Evolutionary conservation across 2,888 invertebrate genomes (phyloP).

Genomic region (Caenorhabditis doughertyi): DNA sequence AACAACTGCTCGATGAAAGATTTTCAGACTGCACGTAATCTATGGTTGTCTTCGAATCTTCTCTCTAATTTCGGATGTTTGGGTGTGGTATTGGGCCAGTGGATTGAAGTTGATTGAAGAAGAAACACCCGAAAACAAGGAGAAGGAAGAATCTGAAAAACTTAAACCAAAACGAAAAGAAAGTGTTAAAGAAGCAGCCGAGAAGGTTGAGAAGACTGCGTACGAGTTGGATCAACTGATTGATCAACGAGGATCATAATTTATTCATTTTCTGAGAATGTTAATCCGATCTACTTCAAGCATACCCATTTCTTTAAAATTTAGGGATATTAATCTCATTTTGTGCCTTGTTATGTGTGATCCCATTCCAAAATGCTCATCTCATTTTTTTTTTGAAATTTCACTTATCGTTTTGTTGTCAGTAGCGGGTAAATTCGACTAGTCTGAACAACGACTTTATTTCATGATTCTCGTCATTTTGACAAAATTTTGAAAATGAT

Average conservation of each 20-base stretch:
- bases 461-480: constrained; percentile 14
- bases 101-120: constrained; percentile 80
- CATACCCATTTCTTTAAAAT: constrained; percentile 10
- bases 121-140: constrained; percentile 52
- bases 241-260: constrained; percentile 59
- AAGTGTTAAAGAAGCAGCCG: constrained; percentile 46
- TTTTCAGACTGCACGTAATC: constrained; percentile 77
- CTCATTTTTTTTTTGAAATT: constrained; percentile 9
- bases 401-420: constrained; percentile 24
- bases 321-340: constrained; percentile 5
- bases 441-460: constrained; percentile 56
- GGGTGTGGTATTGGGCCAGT: constrained; percentile 81
- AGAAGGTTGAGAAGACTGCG: constrained; percentile 60
- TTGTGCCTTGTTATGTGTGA: constrained; percentile 51
- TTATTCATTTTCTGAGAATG: background rate
- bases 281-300: constrained; percentile 11
- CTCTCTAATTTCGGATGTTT: constrained; percentile 80
- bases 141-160: constrained; percentile 36
- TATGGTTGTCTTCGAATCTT: constrained; percentile 80
- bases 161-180: constrained; percentile 25
- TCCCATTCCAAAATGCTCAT: constrained; percentile 57
- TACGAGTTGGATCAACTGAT: constrained; percentile 57
- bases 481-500: constrained; percentile 8
- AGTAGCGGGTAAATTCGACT: constrained; percentile 31
- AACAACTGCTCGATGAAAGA: too few species aligned